These are phyloP conservation scores for Caenorhabditis tropicalis DNA, from an alignment of 1,140 invertebrate genomes.

Conservation along the genomic window DNA sequence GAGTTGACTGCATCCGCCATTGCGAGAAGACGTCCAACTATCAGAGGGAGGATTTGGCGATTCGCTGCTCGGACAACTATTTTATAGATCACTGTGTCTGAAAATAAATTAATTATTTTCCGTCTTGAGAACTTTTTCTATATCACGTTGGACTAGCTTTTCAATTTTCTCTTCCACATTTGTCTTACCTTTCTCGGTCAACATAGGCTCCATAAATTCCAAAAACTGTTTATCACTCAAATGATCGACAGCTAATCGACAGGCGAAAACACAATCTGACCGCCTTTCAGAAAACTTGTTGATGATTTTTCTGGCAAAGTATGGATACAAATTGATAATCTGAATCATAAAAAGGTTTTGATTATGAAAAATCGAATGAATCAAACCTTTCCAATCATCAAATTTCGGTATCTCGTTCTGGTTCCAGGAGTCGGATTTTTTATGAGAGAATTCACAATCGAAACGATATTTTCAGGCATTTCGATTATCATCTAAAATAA, in stretches of 20 bases:
- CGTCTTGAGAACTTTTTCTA: no score
- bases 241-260: slow-evolving; percentile 23
- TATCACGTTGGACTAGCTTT: no score
- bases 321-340: slow-evolving; percentile 1
- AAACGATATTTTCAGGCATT: background rate
- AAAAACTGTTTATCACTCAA: slow-evolving; percentile 16
- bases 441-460: background rate
- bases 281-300: background rate
- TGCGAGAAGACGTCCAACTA: background rate
- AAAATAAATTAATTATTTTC: no score
- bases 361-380: background rate
- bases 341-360: background rate
- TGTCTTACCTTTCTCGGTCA: background rate
- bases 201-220: background rate
- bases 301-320: background rate
- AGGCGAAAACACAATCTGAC: slow-evolving; percentile 15
- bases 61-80: background rate
- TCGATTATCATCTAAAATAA: background rate
- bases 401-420: slow-evolving; percentile 7
- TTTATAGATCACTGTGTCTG: background rate
- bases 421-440: background rate
- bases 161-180: no score
- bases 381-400: background rate
- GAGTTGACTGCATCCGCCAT: background rate
- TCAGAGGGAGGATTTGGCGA: slow-evolving; percentile 1